Evolutionary conservation across 2,888 invertebrate genomes (phyloP).

Genomic region (Agrochola macilenta): DNA sequence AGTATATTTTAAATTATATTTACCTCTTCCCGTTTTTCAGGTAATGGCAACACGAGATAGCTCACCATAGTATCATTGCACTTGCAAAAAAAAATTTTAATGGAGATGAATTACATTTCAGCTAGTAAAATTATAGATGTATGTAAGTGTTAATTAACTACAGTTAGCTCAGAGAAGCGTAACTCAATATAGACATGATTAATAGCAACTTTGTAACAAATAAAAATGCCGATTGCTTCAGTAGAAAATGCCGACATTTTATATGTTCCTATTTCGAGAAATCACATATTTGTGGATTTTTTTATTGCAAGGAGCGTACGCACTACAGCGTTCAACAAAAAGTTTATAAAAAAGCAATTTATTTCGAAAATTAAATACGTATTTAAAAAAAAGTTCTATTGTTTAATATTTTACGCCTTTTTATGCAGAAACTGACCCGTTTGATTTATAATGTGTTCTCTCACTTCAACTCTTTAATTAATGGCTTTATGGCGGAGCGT

Average conservation of each 20-base stretch:
- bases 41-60: slow-evolving; percentile 29
- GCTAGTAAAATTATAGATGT: slow-evolving; percentile 23
- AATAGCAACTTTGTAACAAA: slow-evolving; percentile 5
- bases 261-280: slow-evolving; percentile 12
- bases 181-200: slow-evolving; percentile 12
- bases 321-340: neutral
- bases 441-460: neutral
- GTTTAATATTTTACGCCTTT: neutral
- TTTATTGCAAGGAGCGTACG: neutral
- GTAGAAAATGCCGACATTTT: slow-evolving; percentile 31
- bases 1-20: too few relatives aligned
- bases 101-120: slow-evolving; percentile 39
- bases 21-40: neutral
- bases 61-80: slow-evolving; percentile 10
- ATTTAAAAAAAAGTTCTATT: neutral
- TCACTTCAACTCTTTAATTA: neutral
- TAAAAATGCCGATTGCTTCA: slow-evolving; percentile 14
- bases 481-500: neutral
- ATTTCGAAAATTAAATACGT: neutral
- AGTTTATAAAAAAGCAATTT: neutral
- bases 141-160: slow-evolving; percentile 19
- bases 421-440: neutral
- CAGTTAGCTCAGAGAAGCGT: slow-evolving; percentile 2
- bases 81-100: slow-evolving; percentile 17
- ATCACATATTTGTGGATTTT: slow-evolving; percentile 13